Evolutionary conservation across 2,797 vertebrate species (phyloP).

Genomic region (Gambelia wislizenii): DNA sequence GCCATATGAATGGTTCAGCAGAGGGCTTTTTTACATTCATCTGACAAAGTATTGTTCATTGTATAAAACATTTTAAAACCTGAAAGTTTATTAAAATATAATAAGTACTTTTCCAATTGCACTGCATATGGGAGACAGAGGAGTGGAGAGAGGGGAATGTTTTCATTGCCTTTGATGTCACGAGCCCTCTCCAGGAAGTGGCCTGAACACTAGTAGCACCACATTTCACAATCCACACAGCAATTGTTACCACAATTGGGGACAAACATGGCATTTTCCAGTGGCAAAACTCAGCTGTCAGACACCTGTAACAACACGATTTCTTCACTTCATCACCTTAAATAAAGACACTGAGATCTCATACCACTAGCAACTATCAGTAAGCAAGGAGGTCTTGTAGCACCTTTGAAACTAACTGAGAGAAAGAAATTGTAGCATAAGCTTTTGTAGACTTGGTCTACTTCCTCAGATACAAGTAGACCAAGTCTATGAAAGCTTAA

Average conservation of each 20-base stretch:
- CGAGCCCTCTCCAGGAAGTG: neutral
- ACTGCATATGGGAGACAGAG: neutral
- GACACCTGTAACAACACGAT: neutral
- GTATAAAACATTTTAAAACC: neutral
- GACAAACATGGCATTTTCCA: neutral
- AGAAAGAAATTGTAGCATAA: too few relatives aligned
- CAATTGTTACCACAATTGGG: neutral
- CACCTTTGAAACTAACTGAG: too few relatives aligned
- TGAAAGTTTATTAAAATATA: neutral
- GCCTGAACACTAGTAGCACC: too few relatives aligned
- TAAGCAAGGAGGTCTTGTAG: too few relatives aligned
- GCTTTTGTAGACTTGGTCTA: too few relatives aligned
- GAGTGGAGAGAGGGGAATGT: neutral
- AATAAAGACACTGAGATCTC: neutral
- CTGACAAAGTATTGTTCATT: neutral
- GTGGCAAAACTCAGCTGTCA: neutral
- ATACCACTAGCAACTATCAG: neutral
- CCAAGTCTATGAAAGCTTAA: too few relatives aligned
- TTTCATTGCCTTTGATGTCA: neutral
- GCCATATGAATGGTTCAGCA: too few relatives aligned
- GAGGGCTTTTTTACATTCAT: neutral
- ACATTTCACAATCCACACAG: neutral
- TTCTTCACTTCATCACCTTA: neutral
- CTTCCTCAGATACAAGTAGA: too few relatives aligned
- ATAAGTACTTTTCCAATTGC: neutral